Percentiles rank a stretch among this genome's conserved stretches.
Conservation (phyloP, 2,113 vertebrate species). For the Marmota monax region DNA sequence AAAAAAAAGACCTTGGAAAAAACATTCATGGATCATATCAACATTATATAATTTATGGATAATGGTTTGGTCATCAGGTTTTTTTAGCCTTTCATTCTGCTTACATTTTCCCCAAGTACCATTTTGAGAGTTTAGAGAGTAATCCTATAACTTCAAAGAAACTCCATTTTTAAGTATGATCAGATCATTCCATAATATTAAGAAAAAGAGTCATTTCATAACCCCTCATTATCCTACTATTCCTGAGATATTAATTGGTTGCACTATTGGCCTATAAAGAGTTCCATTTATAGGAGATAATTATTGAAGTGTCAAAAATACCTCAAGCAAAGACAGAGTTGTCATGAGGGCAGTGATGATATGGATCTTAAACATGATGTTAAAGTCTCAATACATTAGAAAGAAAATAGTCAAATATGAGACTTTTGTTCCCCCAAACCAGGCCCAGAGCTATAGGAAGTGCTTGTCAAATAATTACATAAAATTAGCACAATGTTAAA, state of each 20-base stretch:
- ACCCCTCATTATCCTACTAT: background rate
- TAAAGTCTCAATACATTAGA: background rate
- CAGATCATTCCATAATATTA: background rate
- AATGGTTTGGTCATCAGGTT: background rate
- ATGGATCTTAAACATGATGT: background rate
- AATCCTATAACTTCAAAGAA: background rate
- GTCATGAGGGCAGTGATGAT: background rate
- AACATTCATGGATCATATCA: background rate
- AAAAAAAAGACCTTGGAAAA: background rate
- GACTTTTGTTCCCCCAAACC: background rate
- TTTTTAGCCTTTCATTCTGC: background rate
- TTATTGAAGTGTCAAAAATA: background rate
- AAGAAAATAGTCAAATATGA: background rate
- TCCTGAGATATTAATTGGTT: background rate
- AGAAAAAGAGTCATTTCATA: background rate
- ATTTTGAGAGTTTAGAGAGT: background rate
- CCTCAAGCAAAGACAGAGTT: background rate
- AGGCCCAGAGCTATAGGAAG: background rate
- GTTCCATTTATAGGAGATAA: background rate
- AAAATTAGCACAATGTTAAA: slow-evolving; percentile 33
- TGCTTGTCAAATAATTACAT: background rate
- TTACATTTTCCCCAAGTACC: background rate
- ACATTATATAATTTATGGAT: background rate
- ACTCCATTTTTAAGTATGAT: background rate
- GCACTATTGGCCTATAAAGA: background rate